Percentiles rank a stretch among this genome's conserved stretches.
Conservation (phyloP, 2,888 invertebrate species). For the Eupithecia centaureata region DNA sequence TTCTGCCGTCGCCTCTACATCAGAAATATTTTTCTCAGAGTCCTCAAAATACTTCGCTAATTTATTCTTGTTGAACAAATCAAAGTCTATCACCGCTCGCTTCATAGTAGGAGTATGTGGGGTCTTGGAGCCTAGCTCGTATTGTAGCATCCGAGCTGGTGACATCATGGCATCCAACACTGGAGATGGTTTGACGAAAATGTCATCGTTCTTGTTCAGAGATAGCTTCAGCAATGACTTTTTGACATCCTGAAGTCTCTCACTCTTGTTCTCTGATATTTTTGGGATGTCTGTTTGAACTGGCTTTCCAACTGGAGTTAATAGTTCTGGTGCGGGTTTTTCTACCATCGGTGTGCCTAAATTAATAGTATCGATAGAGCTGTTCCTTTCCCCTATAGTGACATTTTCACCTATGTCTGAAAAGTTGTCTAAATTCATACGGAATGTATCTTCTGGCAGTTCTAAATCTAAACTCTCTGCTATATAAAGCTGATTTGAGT, state of each 20-base stretch:
- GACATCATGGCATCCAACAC: slow-evolving; percentile 73
- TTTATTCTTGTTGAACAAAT: slow-evolving; percentile 72
- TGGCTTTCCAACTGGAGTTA: slow-evolving; percentile 47
- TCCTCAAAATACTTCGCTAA: slow-evolving; percentile 65
- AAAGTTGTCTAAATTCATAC: slow-evolving; percentile 70
- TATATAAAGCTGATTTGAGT: slow-evolving; percentile 66
- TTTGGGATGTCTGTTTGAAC: slow-evolving; percentile 63
- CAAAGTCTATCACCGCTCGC: slow-evolving; percentile 73
- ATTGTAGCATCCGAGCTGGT: slow-evolving; percentile 78
- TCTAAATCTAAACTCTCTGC: slow-evolving; percentile 68
- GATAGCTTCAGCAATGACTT: slow-evolving; percentile 64
- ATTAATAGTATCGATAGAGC: slow-evolving; percentile 56
- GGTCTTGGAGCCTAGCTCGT: slow-evolving; percentile 63
- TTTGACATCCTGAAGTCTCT: slow-evolving; percentile 44
- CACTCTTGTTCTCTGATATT: slow-evolving; percentile 45
- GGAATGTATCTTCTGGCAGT: slow-evolving; percentile 73
- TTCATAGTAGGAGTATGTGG: slow-evolving; percentile 76
- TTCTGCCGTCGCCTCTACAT: slow-evolving; percentile 40
- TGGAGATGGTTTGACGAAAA: slow-evolving; percentile 74
- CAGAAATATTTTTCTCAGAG: slow-evolving; percentile 38
- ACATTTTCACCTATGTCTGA: slow-evolving; percentile 75
- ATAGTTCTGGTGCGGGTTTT: slow-evolving; percentile 40
- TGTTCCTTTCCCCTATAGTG: slow-evolving; percentile 62
- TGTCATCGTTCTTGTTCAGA: slow-evolving; percentile 62
- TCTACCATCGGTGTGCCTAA: slow-evolving; percentile 50